Percentiles rank a stretch among this genome's conserved stretches.
phyloP scores from a whole-genome alignment of 2,113 vertebrate genomes.

The Ammodramus savannarum region DNA sequence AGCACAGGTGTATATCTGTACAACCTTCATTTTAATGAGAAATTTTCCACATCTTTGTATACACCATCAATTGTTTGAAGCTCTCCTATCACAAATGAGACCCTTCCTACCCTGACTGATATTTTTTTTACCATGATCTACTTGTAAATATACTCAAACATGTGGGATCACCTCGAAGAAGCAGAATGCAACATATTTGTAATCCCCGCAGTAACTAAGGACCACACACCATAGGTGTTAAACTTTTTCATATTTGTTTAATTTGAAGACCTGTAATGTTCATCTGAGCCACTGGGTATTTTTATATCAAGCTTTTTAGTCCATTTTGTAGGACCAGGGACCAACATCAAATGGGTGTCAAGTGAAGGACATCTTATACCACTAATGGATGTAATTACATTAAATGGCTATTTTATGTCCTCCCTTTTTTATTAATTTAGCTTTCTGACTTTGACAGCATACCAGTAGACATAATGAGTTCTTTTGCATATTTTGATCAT shows the following conservation, averaged over 20 bases:
- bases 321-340: background rate
- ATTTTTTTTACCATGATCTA: background rate
- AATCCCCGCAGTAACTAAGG: background rate
- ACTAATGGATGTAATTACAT: background rate
- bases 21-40: background rate
- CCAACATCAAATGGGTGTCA: background rate
- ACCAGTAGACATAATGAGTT: background rate
- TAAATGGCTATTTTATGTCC: background rate
- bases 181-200: background rate
- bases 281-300: background rate
- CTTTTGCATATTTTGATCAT: background rate
- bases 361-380: background rate
- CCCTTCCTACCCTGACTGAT: background rate
- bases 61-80: background rate
- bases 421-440: background rate
- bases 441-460: background rate
- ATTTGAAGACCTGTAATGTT: background rate
- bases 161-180: background rate
- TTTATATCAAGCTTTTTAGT: background rate
- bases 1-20: background rate
- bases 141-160: background rate
- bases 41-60: background rate
- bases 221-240: background rate
- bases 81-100: background rate
- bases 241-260: background rate